These are phyloP conservation scores for Halichoerus grypus DNA, from an alignment of 2,113 vertebrate genomes.

Conservation along the genomic window DNA sequence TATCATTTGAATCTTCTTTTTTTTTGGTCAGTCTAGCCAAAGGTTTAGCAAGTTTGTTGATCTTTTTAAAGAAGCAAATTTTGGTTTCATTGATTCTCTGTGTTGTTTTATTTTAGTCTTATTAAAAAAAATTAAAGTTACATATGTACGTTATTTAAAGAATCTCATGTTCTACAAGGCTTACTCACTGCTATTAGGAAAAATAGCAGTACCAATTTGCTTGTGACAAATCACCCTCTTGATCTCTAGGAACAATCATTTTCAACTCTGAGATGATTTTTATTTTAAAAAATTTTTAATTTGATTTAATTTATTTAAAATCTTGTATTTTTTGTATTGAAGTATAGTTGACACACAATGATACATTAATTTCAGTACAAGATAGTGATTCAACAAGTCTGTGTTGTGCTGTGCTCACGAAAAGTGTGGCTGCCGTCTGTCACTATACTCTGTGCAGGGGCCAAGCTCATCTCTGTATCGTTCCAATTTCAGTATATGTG, in stretches of 20 bases:
- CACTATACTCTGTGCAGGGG: neutral
- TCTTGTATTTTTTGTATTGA: neutral
- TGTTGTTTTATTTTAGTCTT: neutral
- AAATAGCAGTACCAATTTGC: neutral
- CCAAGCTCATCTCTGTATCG: neutral
- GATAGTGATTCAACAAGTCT: neutral
- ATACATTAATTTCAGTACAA: neutral
- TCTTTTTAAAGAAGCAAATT: neutral
- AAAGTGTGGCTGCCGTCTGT: neutral
- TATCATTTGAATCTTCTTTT: neutral
- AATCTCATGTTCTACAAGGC: neutral
- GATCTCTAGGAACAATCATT: neutral
- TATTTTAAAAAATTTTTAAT: neutral
- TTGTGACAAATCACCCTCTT: neutral
- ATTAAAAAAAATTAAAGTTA: neutral
- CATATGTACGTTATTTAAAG: neutral
- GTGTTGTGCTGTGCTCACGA: neutral
- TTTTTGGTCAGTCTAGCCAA: neutral
- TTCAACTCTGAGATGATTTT: neutral
- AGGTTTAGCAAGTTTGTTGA: neutral
- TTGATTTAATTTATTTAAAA: neutral
- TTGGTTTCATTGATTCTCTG: neutral
- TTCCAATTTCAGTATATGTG: neutral
- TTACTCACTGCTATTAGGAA: neutral
- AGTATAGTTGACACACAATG: neutral